Conservation (phyloP, 2,797 vertebrate genomes). For the Amphiprion clarkii region DNA sequence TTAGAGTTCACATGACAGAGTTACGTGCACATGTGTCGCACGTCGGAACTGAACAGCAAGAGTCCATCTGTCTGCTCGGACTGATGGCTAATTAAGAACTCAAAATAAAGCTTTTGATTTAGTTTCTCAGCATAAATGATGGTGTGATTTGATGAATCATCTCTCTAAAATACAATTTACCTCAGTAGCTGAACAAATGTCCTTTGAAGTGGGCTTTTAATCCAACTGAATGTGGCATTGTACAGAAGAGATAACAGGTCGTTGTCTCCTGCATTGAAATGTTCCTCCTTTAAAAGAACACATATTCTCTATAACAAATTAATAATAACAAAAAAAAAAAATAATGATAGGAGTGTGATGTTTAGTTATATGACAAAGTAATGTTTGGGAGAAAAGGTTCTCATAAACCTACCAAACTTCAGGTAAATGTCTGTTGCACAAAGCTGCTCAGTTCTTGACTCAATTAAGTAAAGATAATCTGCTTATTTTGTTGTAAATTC, state of each 20-base stretch:
- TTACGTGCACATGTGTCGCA: slow-evolving; percentile 1
- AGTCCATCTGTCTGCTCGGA: background rate
- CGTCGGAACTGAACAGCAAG: background rate
- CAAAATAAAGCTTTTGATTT: slow-evolving; percentile 10
- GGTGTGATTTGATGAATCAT: background rate
- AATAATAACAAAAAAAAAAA: background rate
- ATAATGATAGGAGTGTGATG: no score
- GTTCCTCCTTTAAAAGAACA: background rate
- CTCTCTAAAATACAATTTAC: background rate
- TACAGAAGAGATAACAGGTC: background rate
- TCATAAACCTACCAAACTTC: no score
- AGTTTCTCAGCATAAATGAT: background rate
- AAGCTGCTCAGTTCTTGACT: no score
- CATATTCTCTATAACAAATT: background rate
- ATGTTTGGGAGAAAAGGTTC: no score
- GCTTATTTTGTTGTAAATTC: no score
- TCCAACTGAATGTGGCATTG: background rate
- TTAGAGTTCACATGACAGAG: slow-evolving; percentile 2
- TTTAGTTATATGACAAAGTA: no score
- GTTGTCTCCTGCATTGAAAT: no score
- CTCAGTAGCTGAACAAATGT: background rate
- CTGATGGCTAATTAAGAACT: slow-evolving; percentile 7
- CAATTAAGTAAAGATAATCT: no score
- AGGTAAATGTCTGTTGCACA: no score
- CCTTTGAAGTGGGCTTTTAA: background rate